Percentiles rank a stretch among this genome's conserved stretches.
Evolutionary conservation across 2,888 invertebrate genomes (phyloP).

Genomic region (Clistopyga incitator): DNA sequence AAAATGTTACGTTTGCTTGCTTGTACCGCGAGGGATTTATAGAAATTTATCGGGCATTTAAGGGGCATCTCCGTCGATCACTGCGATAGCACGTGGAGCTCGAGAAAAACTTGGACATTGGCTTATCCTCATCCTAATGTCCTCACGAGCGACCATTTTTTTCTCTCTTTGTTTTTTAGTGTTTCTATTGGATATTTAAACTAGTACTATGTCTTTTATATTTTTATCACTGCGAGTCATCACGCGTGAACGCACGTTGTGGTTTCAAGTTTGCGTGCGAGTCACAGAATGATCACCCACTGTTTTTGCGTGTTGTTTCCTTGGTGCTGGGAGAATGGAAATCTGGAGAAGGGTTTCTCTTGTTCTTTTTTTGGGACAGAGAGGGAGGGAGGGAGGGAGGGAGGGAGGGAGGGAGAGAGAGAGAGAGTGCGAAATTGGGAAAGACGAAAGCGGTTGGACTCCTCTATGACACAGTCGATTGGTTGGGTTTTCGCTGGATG

Average conservation of each 20-base stretch:
- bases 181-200: constrained; percentile 7
- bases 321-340: neutral
- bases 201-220: constrained; percentile 20
- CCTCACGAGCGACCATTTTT: constrained; percentile 1
- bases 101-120: neutral
- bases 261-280: constrained; percentile 2
- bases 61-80: constrained; percentile 15
- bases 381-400: neutral
- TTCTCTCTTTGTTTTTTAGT: constrained; percentile 20
- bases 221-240: constrained; percentile 45
- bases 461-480: constrained; percentile 71
- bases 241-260: constrained; percentile 26
- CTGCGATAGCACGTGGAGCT: constrained; percentile 17
- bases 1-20: no score
- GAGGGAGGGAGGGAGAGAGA: neutral
- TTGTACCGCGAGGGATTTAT: neutral
- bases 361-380: neutral
- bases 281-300: constrained; percentile 46
- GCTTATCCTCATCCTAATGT: constrained; percentile 31
- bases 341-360: neutral
- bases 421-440: neutral
- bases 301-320: constrained; percentile 1
- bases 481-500: constrained; percentile 67
- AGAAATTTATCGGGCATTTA: neutral
- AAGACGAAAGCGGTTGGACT: constrained; percentile 40